These are phyloP conservation scores for Caenorhabditis becei DNA, from an alignment of 2,888 invertebrate species.

Conservation along the genomic window DNA sequence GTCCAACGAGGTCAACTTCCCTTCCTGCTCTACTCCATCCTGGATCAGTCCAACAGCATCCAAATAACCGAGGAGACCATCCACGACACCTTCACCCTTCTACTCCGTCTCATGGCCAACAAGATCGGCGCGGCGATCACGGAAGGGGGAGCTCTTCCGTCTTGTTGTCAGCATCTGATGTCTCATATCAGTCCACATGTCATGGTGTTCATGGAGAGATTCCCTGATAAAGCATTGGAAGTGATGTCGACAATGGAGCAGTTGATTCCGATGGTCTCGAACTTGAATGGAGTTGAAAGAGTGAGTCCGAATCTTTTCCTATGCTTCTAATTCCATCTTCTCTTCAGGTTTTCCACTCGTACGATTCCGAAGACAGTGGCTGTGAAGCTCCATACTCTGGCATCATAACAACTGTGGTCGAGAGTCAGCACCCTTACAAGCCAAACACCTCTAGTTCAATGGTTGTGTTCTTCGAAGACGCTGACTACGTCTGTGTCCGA, in stretches of 20 bases:
- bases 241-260: constrained; percentile 78
- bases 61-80: constrained; percentile 48
- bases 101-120: constrained; percentile 73
- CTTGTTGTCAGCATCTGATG: constrained; percentile 56
- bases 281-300: constrained; percentile 66
- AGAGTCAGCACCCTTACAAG: constrained; percentile 97
- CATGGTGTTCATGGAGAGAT: constrained; percentile 76
- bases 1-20: constrained; percentile 95
- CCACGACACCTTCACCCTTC: constrained; percentile 63
- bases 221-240: constrained; percentile 74
- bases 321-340: background rate
- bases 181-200: constrained; percentile 72
- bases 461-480: constrained; percentile 89
- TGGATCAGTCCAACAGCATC: constrained; percentile 31
- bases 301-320: constrained; percentile 8
- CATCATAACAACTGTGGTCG: constrained; percentile 82
- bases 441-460: constrained; percentile 83
- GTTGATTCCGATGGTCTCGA: constrained; percentile 75
- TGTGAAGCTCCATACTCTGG: constrained; percentile 44
- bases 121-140: constrained; percentile 70
- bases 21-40: constrained; percentile 88
- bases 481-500: constrained; percentile 94
- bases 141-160: constrained; percentile 37
- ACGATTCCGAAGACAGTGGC: constrained; percentile 49
- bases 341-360: constrained; percentile 14